phyloP scores from a whole-genome alignment of 2,888 invertebrate genomes.

The Habrosyne pyritoides region DNA sequence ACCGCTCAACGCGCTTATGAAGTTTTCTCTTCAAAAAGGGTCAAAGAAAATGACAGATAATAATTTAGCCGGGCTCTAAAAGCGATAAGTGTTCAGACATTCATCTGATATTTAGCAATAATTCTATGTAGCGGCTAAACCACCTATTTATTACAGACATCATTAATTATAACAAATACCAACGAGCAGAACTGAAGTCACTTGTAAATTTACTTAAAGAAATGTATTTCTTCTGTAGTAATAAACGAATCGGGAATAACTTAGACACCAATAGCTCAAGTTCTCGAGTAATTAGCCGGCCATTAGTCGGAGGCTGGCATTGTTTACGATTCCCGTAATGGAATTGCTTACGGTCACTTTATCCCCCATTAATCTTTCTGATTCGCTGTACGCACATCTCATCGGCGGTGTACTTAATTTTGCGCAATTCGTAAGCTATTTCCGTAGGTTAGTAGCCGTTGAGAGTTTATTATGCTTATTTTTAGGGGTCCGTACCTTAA shows the following conservation, averaged over 20 bases:
- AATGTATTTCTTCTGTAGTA: not conserved
- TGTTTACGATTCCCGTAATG: not conserved
- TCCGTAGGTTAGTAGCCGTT: too few species aligned
- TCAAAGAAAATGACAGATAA: too few species aligned
- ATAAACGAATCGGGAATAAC: not conserved
- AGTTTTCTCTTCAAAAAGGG: too few species aligned
- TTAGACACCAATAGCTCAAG: constrained; percentile 1
- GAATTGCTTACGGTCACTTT: not conserved
- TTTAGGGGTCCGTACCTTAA: too few species aligned
- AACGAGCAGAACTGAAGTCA: not conserved
- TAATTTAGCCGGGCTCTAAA: too few species aligned
- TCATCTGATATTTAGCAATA: too few species aligned
- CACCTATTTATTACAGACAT: not conserved
- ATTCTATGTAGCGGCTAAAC: too few species aligned
- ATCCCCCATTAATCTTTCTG: not conserved
- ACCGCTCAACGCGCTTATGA: too few species aligned
- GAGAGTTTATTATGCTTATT: too few species aligned
- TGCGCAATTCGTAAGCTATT: too few species aligned
- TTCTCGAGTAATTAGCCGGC: not conserved
- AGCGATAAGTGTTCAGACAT: too few species aligned
- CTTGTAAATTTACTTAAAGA: not conserved
- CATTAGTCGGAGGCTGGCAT: not conserved
- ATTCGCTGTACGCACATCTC: not conserved
- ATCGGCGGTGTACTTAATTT: not conserved
- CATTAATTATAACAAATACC: too few species aligned